Evolutionary conservation across 2,113 vertebrate species (phyloP).

Genomic region (Leptobrachium leishanense): DNA sequence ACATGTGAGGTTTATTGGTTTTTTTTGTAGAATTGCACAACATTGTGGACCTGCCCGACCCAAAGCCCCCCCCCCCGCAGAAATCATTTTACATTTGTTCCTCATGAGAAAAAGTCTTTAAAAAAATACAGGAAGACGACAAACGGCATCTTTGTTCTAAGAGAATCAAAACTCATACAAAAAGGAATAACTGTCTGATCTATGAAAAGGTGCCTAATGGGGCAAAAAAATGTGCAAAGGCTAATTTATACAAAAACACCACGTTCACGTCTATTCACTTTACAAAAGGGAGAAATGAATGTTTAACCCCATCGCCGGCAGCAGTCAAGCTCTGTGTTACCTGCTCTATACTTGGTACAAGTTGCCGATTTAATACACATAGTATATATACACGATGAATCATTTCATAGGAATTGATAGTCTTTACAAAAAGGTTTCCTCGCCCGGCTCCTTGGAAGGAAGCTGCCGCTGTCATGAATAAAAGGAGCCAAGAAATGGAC

Average conservation of each 20-base stretch:
- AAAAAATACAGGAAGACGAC: conserved; percentile 11
- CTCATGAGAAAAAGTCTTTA: not conserved
- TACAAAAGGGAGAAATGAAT: not conserved
- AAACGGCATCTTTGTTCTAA: conserved; percentile 33
- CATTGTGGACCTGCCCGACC: not conserved
- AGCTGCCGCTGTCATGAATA: not conserved
- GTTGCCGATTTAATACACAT: conserved; percentile 21
- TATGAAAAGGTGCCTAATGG: conserved; percentile 41
- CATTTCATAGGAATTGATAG: conserved; percentile 27
- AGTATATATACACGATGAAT: conserved; percentile 7
- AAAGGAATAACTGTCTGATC: not conserved
- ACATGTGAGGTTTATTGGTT: conserved; percentile 40
- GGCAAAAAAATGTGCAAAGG: conserved; percentile 42
- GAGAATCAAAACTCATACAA: not conserved
- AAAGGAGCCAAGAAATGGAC: not conserved
- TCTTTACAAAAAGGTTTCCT: not conserved
- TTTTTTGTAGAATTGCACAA: conserved; percentile 24
- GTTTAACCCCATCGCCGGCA: not conserved
- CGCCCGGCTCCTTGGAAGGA: not conserved
- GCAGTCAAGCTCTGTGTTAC: conserved; percentile 9
- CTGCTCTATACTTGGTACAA: conserved; percentile 11
- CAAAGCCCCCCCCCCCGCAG: not conserved
- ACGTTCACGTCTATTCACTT: conserved; percentile 6
- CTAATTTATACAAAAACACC: conserved; percentile 9
- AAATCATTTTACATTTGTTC: not conserved